Evolutionary conservation across 2,888 invertebrate species (phyloP).

Genomic region (Drosophila robusta): DNA sequence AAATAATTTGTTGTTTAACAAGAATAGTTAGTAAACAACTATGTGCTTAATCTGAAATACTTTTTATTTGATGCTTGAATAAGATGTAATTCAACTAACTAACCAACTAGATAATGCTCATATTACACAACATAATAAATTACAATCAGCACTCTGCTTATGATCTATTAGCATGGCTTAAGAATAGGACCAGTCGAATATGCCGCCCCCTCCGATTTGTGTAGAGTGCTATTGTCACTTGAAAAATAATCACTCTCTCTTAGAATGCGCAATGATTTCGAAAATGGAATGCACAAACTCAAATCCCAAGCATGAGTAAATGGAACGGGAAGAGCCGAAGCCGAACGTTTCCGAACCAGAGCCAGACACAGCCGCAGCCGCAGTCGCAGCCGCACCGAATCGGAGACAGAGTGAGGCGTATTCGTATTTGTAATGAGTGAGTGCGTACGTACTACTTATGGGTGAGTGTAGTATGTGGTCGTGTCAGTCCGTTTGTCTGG

Average conservation of each 20-base stretch:
- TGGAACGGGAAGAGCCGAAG: slow-evolving; percentile 64
- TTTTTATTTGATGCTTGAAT: neutral
- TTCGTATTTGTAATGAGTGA: slow-evolving; percentile 54
- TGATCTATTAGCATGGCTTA: slow-evolving; percentile 2
- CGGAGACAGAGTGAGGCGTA: slow-evolving; percentile 18
- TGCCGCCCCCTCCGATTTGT: neutral
- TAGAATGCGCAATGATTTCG: slow-evolving; percentile 48
- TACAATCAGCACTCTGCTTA: neutral
- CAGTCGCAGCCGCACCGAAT: slow-evolving; percentile 22
- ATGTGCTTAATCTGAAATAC: neutral
- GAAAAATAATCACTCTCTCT: slow-evolving; percentile 48
- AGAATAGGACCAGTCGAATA: neutral
- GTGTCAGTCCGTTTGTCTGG: slow-evolving; percentile 9
- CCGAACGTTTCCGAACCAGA: slow-evolving; percentile 40
- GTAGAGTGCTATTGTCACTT: slow-evolving; percentile 49
- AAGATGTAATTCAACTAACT: neutral
- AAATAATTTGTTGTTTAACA: neutral
- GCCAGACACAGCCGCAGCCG: slow-evolving; percentile 23
- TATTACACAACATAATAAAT: neutral
- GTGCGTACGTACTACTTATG: slow-evolving; percentile 37
- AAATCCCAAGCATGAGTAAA: slow-evolving; percentile 52
- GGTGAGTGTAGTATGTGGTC: slow-evolving; percentile 20
- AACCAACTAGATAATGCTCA: neutral
- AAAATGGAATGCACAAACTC: slow-evolving; percentile 48
- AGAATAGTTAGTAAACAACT: no score